Conservation (phyloP, 1,140 invertebrate genomes). For the Piezodorus guildinii region DNA sequence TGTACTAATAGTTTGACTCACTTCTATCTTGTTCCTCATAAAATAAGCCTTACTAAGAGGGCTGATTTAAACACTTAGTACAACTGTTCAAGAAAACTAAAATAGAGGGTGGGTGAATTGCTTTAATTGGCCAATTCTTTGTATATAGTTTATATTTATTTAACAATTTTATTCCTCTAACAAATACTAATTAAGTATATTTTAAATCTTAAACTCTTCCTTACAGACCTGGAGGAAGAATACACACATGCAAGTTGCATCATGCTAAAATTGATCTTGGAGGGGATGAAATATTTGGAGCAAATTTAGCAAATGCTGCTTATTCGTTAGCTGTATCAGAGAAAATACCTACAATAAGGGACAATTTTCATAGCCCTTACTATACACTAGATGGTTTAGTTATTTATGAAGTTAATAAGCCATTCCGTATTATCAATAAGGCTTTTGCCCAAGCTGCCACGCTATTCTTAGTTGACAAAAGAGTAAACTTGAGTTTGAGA, state of each 20-base stretch:
- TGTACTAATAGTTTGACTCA: no score
- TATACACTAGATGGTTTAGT: background rate
- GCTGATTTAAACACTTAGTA: no score
- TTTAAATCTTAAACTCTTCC: background rate
- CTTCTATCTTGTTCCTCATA: no score
- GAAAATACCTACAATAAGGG: background rate
- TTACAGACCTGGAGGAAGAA: conserved; percentile 51
- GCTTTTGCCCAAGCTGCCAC: background rate
- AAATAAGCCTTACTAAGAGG: no score
- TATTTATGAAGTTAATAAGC: background rate
- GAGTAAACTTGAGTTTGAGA: background rate
- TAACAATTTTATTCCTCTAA: no score
- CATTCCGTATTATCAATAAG: background rate
- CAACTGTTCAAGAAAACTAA: no score
- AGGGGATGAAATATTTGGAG: conserved; percentile 51
- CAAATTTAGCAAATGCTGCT: conserved; percentile 49
- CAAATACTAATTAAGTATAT: no score
- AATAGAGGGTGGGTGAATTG: no score
- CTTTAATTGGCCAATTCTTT: no score
- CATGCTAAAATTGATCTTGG: conserved; percentile 61
- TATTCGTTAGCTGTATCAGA: conserved; percentile 48
- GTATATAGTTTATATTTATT: background rate
- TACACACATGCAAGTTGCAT: conserved; percentile 59
- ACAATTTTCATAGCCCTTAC: background rate
- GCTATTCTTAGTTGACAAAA: no score